Evolutionary conservation across 2,888 invertebrate species (phyloP).

Genomic region (Gibbula magus): DNA sequence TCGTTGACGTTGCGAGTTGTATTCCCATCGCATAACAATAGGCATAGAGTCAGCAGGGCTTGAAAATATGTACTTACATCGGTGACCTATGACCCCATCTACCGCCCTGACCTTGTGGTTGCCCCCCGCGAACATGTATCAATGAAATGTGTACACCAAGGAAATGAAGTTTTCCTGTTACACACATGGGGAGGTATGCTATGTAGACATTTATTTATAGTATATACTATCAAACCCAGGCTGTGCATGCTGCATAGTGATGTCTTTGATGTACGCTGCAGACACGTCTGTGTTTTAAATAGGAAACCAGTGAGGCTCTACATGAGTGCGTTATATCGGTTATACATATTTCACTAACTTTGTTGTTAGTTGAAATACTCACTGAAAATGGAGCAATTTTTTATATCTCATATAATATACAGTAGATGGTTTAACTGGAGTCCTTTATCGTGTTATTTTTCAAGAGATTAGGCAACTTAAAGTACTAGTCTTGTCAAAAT

Average conservation of each 20-base stretch:
- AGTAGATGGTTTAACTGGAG: too few species aligned
- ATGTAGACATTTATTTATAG: background rate
- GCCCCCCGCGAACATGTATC: background rate
- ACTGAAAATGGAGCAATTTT: too few species aligned
- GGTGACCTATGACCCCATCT: background rate
- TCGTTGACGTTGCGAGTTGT: background rate
- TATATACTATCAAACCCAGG: background rate
- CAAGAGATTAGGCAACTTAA: too few species aligned
- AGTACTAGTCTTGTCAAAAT: too few species aligned
- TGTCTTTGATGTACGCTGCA: background rate
- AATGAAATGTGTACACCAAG: background rate
- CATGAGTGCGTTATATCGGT: background rate
- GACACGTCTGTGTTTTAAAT: background rate
- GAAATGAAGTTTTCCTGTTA: background rate
- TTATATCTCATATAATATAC: too few species aligned
- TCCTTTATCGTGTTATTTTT: too few species aligned
- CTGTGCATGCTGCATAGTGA: background rate
- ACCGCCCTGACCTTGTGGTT: background rate
- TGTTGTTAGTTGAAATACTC: too few species aligned
- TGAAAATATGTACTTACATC: background rate
- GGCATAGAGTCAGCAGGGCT: background rate
- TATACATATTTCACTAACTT: too few species aligned
- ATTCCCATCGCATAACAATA: conserved; percentile 10
- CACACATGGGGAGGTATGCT: background rate
- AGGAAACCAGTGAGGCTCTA: background rate